Base-by-base conservation (phyloP, 2,797 vertebrate genomes). In the Chiropotes sagulatus region DNA sequence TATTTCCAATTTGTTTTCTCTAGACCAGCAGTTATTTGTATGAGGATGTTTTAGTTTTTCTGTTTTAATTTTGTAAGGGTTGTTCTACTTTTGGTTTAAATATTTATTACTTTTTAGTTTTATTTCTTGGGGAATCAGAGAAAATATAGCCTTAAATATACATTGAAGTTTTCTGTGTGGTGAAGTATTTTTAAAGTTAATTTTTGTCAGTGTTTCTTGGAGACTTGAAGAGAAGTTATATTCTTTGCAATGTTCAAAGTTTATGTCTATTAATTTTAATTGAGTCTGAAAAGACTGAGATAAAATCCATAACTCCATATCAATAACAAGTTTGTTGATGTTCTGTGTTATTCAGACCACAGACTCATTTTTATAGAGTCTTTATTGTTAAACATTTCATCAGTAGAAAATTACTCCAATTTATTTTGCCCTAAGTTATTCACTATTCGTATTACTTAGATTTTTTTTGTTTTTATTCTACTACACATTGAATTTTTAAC, bases 381-480 rank as follows among this genome's bases (percentile, higher is more conserved):
- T 76, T 58, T 58, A 76, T 57, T 81, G 33, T 86, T 87, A 50
- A 36, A 3, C 41, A 50, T 93, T 76, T 93, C 10, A 15, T 90
- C 48, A 87, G 44, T 57, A 72, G 82, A 87, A 81, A 58, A 58
- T 36, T 28, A 52, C 8, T 78, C 33, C 10, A 64, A 24, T 73
- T 79, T 44, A 83, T 95, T 86, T 36, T 84, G 24, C 30, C 19
- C 70, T 22, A 7, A 91, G 78, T 78, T 90, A 52, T 44, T 93
- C 52, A 50, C 26, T 39, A 39, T 58, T 93, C 22, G 36, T 36
- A 86, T 46, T 78, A 70, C 19, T 64, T 46, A 48, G 26, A 73
- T 46, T 24, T 78, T 54, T 52, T 78, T 89, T 36, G 24, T 93
- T 86, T 41, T 14, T 85, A 81, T 96, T 86, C 85, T n/a, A 93